Evolutionary conservation across 2,797 vertebrate genomes (phyloP).

Genomic region (Chelon auratus): DNA sequence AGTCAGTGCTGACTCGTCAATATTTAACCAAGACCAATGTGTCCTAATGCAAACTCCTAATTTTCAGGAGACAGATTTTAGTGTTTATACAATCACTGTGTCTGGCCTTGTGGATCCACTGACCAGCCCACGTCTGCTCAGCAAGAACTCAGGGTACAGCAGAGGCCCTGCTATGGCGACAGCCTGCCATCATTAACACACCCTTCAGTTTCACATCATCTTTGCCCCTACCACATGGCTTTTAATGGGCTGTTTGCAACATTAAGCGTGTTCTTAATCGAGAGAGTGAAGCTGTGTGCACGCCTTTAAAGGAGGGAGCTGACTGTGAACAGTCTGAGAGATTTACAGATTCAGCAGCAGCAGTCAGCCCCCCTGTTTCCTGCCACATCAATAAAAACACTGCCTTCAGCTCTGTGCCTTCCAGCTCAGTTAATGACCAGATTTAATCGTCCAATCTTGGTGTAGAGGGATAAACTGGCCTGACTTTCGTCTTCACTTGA

Average conservation of each 20-base stretch:
- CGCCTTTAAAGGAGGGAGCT: conserved; percentile 76
- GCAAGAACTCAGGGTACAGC: conserved; percentile 27
- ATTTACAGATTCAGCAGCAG: conserved; percentile 81
- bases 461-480: conserved; percentile 55
- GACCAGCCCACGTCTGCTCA: conserved; percentile 31
- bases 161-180: conserved; percentile 47
- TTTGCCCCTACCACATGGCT: conserved; percentile 63
- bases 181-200: conserved; percentile 74
- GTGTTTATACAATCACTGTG: conserved; percentile 6
- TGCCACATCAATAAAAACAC: conserved; percentile 85
- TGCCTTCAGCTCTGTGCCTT: conserved; percentile 72
- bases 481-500: conserved; percentile 41
- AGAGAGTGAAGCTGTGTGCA: conserved; percentile 66
- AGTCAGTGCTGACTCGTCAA: conserved; percentile 6
- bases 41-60: conserved; percentile 7
- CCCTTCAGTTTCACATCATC: conserved; percentile 70
- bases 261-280: conserved; percentile 83
- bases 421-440: conserved; percentile 76
- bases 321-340: conserved; percentile 75
- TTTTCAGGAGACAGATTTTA: conserved; percentile 14
- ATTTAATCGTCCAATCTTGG: conserved; percentile 71
- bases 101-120: conserved; percentile 31
- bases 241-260: conserved; percentile 82
- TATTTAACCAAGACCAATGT: conserved; percentile 3
- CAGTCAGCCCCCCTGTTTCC: conserved; percentile 70